Base-by-base conservation (phyloP, 1,140 invertebrate genomes). In the Nephotettix cincticeps region DNA sequence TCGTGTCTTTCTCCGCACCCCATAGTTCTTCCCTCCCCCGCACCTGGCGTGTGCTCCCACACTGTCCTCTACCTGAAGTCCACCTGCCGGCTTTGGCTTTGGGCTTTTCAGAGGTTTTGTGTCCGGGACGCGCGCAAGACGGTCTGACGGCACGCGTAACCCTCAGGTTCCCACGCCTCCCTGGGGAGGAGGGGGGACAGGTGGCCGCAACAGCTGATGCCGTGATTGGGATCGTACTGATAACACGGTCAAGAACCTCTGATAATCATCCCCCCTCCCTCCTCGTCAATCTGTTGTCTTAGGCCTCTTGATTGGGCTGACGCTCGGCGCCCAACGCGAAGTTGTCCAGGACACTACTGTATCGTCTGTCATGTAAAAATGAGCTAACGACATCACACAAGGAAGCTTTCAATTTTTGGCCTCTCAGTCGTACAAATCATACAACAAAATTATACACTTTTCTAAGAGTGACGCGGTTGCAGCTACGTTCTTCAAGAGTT, bases 211-310 rank as follows among this genome's bases (percentile, higher is more conserved):
- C 56, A 61, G 56, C 56, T 61, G 56, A 61, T 61, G 27, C 56
- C 25, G 27, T 61, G 23, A 61, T 29, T 61, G 14, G 14, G n/a
- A 19, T 9, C 27, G 6, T 11, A 1, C 56, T 27, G 56, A 61
- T 61, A 61, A 61, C 56, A 61, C 21, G 56, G 56, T 61, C 56
- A 61, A 61, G 56, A 27, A 61, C 56, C 56, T 25, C 23, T 25
- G 23, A 29, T 29, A 27, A 61, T 27, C n/a, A 28, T 3, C 56
- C 13, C 21, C 47, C 19, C 11, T 54, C 21, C 17, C 36, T 40
- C 36, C 17, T 17, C 6, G 6, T 51, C 47, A 51, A 6, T 51
- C 47, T 4, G 47, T 51, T 17, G 14, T 51, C 47, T 51, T 51
- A n/a, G n/a, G n/a, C n/a, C n/a, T n/a, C n/a, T n/a, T n/a, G n/a